phyloP scores from a whole-genome alignment of 2,113 vertebrate species.

The Haplochromis burtoni region DNA sequence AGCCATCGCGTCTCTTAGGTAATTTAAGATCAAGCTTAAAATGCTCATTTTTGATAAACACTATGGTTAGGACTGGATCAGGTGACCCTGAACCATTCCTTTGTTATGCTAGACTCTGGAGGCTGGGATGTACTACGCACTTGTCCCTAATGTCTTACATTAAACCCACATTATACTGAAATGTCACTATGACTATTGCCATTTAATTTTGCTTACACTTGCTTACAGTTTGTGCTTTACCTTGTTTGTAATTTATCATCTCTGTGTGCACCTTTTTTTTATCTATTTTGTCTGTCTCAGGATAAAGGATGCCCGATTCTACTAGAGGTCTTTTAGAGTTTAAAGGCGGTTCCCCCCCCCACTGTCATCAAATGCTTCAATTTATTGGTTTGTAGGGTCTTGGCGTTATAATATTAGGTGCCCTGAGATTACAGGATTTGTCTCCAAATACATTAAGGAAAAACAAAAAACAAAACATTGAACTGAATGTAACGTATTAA shows the following conservation, averaged over 20 bases:
- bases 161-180: background rate
- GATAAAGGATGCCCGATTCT: background rate
- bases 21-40: background rate
- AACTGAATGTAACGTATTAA: background rate
- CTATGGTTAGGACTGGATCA: background rate
- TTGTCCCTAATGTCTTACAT: background rate
- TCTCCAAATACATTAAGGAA: background rate
- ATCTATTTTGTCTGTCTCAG: background rate
- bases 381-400: background rate
- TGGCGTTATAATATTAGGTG: background rate
- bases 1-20: background rate
- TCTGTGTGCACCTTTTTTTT: background rate
- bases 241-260: background rate
- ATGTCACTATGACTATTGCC: fast-evolving
- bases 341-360: background rate
- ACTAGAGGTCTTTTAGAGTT: background rate
- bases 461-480: background rate
- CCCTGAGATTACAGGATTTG: background rate
- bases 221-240: background rate
- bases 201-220: background rate
- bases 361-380: background rate
- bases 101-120: background rate
- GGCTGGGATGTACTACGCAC: background rate
- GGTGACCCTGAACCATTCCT: background rate
- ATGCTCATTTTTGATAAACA: background rate